phyloP scores from a whole-genome alignment of 92 coral and sea anemone genomes.

The Montipora capitata region DNA sequence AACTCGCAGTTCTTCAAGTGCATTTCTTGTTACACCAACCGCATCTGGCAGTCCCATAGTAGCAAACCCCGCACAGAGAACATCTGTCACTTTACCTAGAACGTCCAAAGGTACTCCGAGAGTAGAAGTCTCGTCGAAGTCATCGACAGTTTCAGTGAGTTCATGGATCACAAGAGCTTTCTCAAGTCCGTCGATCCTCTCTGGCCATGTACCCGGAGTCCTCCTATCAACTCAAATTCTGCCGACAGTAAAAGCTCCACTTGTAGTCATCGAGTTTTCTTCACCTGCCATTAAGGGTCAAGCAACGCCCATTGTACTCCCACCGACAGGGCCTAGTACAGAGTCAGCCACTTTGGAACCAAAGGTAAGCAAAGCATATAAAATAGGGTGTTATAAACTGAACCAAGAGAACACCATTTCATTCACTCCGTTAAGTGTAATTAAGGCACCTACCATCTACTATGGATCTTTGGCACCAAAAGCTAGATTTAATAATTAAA shows the following conservation, averaged over 20 bases:
- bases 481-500: no score
- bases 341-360: not conserved
- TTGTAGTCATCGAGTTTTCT: not conserved
- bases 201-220: no score
- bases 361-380: not conserved
- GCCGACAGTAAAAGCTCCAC: not conserved
- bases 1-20: no score
- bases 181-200: no score
- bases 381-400: no score
- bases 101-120: not conserved
- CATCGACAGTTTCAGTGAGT: no score
- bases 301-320: not conserved
- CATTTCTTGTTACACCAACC: not conserved
- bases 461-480: no score
- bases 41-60: not conserved
- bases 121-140: not conserved
- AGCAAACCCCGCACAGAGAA: not conserved
- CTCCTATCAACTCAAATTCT: not conserved
- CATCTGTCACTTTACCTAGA: not conserved
- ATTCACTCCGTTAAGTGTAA: no score
- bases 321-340: not conserved
- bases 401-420: no score
- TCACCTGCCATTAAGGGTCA: not conserved
- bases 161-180: no score
- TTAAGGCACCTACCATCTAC: no score